Base-by-base conservation (phyloP, 2,797 vertebrate species). In the Crypturellus tataupa region DNA sequence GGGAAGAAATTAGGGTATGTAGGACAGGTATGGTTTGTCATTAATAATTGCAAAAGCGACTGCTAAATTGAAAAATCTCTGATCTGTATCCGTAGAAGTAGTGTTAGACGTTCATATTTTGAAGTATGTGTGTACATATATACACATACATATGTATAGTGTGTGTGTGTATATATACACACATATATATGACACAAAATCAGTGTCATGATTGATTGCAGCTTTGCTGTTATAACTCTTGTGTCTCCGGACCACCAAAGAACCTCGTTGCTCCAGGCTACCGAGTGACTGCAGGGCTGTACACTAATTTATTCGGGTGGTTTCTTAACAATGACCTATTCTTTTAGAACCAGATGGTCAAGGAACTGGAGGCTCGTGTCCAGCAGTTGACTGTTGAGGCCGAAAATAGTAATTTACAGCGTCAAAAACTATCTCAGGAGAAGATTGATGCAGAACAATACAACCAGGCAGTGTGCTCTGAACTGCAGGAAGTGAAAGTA, bases 341-440 rank as follows among this genome's bases (percentile, higher is more conserved):
- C 35, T 96, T 97, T 53, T 82, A 99, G 99, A 98, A 98, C 29
- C 97, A 98, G 94, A 98, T 96, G 2, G 95, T 98, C 75, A 98
- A 95, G 82, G 98, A 99, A 67, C 97, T 99, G 97, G 98, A 99
- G 97, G 96, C 96, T 39, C 98, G 98, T 68, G 98, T 99, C 84
- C 98, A 98, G 93, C 99, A 99, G 96, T 98, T 99, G 96, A 98
- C 98, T 0, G 95, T 97, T 78, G 99, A 99, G 96, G 98, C 98
- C 84, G 99, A 99, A 94, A 98, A 98, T 20, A 98, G 98, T 84
- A 98, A 98, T 68, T 62, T 96, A 13, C 98, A 99, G 63, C 98
- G 97, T 33, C 98, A 99, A 90, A 99, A 98, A 92, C 96, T 99
- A 72, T 98, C 96, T 47, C 98, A 99, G 89, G 99, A 99, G 93